These are phyloP conservation scores for Anseranas semipalmata DNA, from an alignment of 2,113 vertebrate species.

Conservation along the genomic window DNA sequence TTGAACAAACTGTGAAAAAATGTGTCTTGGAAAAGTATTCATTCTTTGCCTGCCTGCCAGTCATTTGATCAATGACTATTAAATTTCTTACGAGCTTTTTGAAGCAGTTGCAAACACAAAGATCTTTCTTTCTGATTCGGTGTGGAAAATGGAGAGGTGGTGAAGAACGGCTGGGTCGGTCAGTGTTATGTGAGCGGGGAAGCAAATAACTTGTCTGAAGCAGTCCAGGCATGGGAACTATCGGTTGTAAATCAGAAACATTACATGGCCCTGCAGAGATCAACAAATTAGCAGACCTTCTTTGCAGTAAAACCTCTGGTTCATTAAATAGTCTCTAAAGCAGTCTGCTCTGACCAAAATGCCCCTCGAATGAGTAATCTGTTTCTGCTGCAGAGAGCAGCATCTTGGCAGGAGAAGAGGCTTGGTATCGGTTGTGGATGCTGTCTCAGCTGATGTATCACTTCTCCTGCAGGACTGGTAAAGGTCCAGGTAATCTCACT, in stretches of 20 bases:
- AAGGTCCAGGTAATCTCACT: background rate
- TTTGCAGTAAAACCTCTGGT: background rate
- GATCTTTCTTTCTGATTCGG: background rate
- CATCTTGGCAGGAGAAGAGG: background rate
- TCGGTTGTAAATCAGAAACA: background rate
- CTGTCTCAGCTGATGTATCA: background rate
- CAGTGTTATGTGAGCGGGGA: rapidly evolving
- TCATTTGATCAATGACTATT: background rate
- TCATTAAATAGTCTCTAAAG: background rate
- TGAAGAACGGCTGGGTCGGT: background rate
- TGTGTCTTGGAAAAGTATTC: background rate
- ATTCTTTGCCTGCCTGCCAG: background rate
- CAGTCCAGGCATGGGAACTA: background rate
- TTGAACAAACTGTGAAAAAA: background rate
- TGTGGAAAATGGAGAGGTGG: background rate
- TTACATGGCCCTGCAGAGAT: background rate
- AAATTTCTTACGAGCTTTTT: background rate
- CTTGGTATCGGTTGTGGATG: background rate
- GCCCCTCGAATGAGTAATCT: background rate
- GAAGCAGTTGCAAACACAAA: background rate
- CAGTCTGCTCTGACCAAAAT: background rate
- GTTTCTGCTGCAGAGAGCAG: background rate
- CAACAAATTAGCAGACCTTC: background rate
- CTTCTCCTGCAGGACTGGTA: background rate
- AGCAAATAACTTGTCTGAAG: background rate